Base-by-base conservation (phyloP, 1,140 invertebrate species). In the Zophobas morio region DNA sequence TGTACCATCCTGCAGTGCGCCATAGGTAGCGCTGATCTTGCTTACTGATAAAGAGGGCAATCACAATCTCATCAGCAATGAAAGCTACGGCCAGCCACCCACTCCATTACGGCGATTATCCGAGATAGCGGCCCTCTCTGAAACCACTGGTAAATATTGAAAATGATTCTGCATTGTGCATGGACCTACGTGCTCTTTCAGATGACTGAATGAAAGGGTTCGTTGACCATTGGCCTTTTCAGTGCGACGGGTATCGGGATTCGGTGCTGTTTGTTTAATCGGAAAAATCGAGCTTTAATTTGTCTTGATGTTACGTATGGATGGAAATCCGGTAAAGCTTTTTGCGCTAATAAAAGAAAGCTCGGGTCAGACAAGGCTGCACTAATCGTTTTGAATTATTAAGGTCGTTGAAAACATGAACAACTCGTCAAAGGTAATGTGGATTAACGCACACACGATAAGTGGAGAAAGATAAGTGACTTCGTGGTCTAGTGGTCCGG, bases 11-110 rank as follows among this genome's bases (percentile, higher is more conserved):
- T 78, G 76, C 77, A 78, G 78, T 77, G 77, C 60, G 74, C 51
- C 63, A 80, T 79, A 79, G 73, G 75, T 76, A 74, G 66, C 75
- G 40, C 75, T 78, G 81, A 82, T 82, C 76, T 78, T 63, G 79
- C 79, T 78, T 78, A 80, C 76, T 83, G 82, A 83, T 83, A 83
- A 82, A 82, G 72, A 73, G 77, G 75, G 79, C 82, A 83, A 83
- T 83, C 82, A 83, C 82, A 82, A 83, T 83, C 82, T 82, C 82
- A 83, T 83, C 81, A 83, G 80, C 80, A 81, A 81, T 83, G 81
- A 83, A 83, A 82, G 80, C 80, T 78, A 81, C 74, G 57, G 81
- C 80, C 75, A 79, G 72, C 80, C 81, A 82, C 82, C 82, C 80
- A 82, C 79, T 81, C 81, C 78, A 83, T 83, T 83, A 83, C 77